Evolutionary conservation across 92 coral and sea anemone species (phyloP), one percentile per base, ranked within the genome.

Genomic region (Actinostola sp.): DNA sequence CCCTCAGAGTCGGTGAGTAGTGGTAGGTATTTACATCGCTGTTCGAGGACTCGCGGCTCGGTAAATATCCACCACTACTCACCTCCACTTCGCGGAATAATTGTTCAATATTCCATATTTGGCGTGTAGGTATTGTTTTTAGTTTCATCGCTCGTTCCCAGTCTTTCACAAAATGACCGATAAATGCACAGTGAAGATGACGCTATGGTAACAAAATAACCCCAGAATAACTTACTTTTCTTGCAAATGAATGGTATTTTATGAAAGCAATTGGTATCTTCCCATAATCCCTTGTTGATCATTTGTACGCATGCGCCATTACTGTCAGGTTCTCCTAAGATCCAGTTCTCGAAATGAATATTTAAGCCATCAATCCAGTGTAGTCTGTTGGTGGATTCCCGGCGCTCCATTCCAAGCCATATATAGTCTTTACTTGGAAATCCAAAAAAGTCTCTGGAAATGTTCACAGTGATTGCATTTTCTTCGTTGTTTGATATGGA

Each of bases 271-370:
- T 93, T 68, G 26, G 85, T 61, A 49, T 95, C 95, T 64, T 79
- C 80, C 99, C 99, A 95, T 67, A 78, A 63, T 29, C 97, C 99
- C 20, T 67, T 67, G 32, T 65, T 59, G 36, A 87, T 67, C 97
- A 95, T 95, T 75, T 80, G 89, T n/a, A 86, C 96, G 86, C 99
- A 95, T 82, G 93, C 93, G 71, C 99, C 93, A 48, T 84, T 77
- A 46, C 66, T 56, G 61, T 87, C 90, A 2, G 97, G 99, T 59
- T 95, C 92, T 14, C 96, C 97, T 62, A 85, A 73, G 0, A 81
- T 84, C 97, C 97, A 95, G 77, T 95, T 92, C 46, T 61, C 59
- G 32, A 75, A 93, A 1, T 50, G 9, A 19, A 91, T 16, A 26
- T 75, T 72, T 50, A 52, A 53, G 1, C 54, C 76, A 57, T 91